Base-by-base conservation (phyloP, 2,113 vertebrate species). In the Shinisaurus crocodilurus region DNA sequence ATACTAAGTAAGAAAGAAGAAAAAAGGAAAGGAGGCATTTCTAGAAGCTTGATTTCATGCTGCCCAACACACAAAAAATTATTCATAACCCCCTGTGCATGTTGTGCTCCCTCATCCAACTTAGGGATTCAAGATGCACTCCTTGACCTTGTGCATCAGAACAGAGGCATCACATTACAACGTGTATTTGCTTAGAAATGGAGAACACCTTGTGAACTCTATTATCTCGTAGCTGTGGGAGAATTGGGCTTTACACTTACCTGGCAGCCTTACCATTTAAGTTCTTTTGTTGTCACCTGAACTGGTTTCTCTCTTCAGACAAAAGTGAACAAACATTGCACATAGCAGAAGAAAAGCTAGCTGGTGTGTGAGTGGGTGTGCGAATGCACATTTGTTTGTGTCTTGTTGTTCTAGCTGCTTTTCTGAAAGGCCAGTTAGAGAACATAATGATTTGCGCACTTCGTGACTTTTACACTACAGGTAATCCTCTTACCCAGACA, bases 271-370 rank as follows among this genome's bases (percentile, higher is more conserved):
- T 63, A 65, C 50, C 69, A 83, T 83, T 83, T 75, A 7, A 6
- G 54, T 63, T 83, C 88, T 82, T 89, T 89, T 89, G 50, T 75
- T 75, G n/a, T 16, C 9, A 70, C 48, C 88, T 63, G 50, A 83
- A 83, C 50, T 60, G 37, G 37, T 83, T 43, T 60, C 50, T 83
- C 40, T 74, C 69, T 82, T 75, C 50, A 89, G 50, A 63, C 88
- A 83, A 89, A 77, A 74, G 10, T 4, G 10, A 48, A 32, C 40
- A 82, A 89, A 63, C 69, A 48, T 75, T 48, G 16, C 16, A 60
- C 88, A 74, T 48, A 82, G 79, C 29, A n/a, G 50, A 80, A 74
- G 16, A 15, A 75, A 25, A 32, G 27, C 60, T 34, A 75, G 20
- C 48, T 34, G 37, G 69, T 3, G 16, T 63, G 16, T 63, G 60